Percentiles rank a stretch among this genome's conserved stretches.
Conservation (phyloP, 2,888 invertebrate species). For the Listrodromus nycthemerus region DNA sequence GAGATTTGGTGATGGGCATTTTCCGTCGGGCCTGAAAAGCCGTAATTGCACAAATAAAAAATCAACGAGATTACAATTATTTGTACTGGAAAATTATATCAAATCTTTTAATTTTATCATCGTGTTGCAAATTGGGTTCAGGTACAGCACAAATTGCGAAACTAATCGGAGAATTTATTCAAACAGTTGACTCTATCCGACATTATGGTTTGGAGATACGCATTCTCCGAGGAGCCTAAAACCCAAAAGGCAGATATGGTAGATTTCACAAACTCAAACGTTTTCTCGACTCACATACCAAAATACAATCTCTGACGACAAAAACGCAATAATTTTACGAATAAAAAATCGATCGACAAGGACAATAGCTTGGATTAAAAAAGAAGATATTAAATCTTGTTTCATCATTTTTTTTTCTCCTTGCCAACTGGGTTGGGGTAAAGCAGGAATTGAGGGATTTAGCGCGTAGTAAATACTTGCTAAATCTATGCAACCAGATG, state of each 20-base stretch:
- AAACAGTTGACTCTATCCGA: constrained; percentile 36
- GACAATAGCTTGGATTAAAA: too few species aligned
- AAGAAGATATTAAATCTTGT: too few species aligned
- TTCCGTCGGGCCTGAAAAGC: background rate
- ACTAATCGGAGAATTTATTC: constrained; percentile 23
- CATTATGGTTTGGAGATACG: constrained; percentile 12
- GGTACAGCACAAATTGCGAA: constrained; percentile 19
- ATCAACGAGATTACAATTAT: too few species aligned
- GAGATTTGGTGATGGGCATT: background rate
- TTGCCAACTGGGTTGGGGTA: background rate
- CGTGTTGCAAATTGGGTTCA: background rate
- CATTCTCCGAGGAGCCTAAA: background rate
- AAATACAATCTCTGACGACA: too few species aligned
- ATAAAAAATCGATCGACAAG: background rate
- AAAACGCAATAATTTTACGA: background rate
- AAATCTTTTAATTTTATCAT: too few species aligned
- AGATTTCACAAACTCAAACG: too few species aligned
- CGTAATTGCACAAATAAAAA: background rate
- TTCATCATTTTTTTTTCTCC: background rate
- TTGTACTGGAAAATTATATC: too few species aligned
- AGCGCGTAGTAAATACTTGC: background rate
- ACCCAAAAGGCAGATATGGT: too few species aligned
- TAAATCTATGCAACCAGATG: constrained; percentile 39
- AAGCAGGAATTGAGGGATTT: constrained; percentile 19
- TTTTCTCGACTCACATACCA: too few species aligned